Base-by-base conservation (phyloP, 2,888 invertebrate genomes). In the Hirtodrosophila confusa region DNA sequence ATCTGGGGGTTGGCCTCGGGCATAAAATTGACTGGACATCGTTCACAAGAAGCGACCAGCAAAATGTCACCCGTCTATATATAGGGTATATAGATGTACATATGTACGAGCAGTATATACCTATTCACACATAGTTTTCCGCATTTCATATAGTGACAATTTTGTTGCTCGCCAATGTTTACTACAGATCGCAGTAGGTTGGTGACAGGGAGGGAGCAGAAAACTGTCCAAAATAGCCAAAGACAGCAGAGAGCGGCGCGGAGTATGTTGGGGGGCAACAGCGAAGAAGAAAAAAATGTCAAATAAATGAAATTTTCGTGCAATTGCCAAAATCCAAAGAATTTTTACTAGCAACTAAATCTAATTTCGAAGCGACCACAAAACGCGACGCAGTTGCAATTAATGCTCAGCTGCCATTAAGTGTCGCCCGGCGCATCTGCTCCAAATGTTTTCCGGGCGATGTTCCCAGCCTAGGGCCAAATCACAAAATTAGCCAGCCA, bases 251-350 rank as follows among this genome's bases (percentile, higher is more conserved):
- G 37, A 55, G 43, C 65, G 54, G 47, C 11, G 29, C n/a, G 53
- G 50, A 43, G 48, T 44, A 45, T 6, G 36, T 37, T 4, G 49
- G 12, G 8, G 8, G 36, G 29, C 10, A 40, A 33, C 17, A 35
- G 8, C 33, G 43, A 35, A 31, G 27, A 40, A 7, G 12, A 43
- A 40, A 74, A 63, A 70, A 75, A 60, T 70, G 67, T 78, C 68
- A 74, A 78, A 78, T 87, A 82, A 88, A 84, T 86, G 78, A 80
- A 88, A 75, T 76, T 80, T 88, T 80, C 78, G 73, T 86, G 88
- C 88, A 88, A 78, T 89, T 87, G 86, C 82, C 86, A 89, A 83
- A 86, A 82, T 86, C 82, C 82, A 87, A 87, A 83, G 78, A 82
- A 82, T 85, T 87, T 73, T 61, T 75, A 86, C 80, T 53, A 63